Evolutionary conservation across 2,113 vertebrate genomes (phyloP).

Genomic region (Eubucco bourcierii): DNA sequence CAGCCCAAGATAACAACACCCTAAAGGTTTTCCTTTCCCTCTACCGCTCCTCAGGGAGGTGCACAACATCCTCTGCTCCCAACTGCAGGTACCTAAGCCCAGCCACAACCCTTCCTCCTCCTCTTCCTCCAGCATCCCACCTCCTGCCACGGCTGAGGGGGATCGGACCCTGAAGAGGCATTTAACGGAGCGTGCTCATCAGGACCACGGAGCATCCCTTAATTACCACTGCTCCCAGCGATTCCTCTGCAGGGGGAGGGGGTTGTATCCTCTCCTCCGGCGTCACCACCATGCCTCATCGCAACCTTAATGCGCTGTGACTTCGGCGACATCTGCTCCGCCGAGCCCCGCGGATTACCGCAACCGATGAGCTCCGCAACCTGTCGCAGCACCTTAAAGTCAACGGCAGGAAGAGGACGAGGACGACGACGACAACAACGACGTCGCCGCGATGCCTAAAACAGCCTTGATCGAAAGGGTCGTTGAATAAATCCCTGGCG

Average conservation of each 20-base stretch:
- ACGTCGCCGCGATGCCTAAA: background rate
- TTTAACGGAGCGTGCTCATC: background rate
- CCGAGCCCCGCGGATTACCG: background rate
- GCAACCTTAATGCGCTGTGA: background rate
- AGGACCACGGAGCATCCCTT: background rate
- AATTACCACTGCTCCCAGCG: background rate
- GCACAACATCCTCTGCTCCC: too few relatives aligned
- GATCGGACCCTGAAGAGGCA: rapidly evolving
- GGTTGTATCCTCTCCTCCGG: background rate
- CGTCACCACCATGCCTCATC: background rate
- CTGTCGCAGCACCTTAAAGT: background rate
- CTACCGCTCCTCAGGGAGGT: background rate
- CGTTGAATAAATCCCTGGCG: background rate
- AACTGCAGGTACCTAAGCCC: background rate
- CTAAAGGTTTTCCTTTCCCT: background rate
- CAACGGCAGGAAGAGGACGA: background rate
- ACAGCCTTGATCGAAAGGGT: background rate
- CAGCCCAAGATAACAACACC: background rate
- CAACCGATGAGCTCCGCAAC: background rate
- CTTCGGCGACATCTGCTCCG: background rate
- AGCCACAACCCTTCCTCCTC: background rate
- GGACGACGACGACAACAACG: too few relatives aligned
- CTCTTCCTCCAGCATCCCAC: background rate
- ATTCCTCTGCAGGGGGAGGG: background rate
- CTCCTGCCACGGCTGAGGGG: background rate